Evolutionary conservation across 1,140 invertebrate species (phyloP).

Genomic region (Solenopsis invicta): DNA sequence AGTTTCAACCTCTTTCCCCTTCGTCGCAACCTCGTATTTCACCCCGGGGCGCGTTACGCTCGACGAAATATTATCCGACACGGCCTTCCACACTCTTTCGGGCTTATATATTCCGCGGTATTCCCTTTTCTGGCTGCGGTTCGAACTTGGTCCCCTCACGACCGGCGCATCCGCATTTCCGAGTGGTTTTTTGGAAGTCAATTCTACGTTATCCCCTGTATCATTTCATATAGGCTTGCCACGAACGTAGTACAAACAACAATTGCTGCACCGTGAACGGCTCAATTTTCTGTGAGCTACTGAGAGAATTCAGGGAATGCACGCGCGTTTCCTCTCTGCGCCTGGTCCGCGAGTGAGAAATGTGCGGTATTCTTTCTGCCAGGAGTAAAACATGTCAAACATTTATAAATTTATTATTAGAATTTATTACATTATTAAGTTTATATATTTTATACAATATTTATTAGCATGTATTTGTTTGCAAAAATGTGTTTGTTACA

Average conservation of each 20-base stretch:
- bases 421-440: not conserved
- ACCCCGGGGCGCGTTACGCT: constrained; percentile 36
- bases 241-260: not conserved
- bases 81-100: constrained; percentile 42
- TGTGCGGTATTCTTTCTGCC: not conserved
- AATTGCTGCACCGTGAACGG: not conserved
- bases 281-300: constrained; percentile 16
- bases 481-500: not conserved
- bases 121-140: constrained; percentile 50
- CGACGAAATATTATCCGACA: constrained; percentile 50
- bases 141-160: constrained; percentile 12
- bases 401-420: not conserved
- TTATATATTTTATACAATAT: not conserved
- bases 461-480: not conserved
- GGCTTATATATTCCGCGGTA: constrained; percentile 51
- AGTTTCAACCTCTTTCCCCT: constrained; percentile 46
- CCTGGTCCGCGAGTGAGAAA: not conserved
- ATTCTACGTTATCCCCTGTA: constrained; percentile 5
- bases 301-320: not conserved
- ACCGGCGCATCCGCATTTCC: not conserved
- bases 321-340: not conserved
- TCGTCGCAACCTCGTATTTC: constrained; percentile 40
- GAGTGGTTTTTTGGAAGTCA: constrained; percentile 22
- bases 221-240: not conserved
- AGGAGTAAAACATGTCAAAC: not conserved